Evolutionary conservation across 2,888 invertebrate species (phyloP).

Genomic region (Heliconius ismenius): DNA sequence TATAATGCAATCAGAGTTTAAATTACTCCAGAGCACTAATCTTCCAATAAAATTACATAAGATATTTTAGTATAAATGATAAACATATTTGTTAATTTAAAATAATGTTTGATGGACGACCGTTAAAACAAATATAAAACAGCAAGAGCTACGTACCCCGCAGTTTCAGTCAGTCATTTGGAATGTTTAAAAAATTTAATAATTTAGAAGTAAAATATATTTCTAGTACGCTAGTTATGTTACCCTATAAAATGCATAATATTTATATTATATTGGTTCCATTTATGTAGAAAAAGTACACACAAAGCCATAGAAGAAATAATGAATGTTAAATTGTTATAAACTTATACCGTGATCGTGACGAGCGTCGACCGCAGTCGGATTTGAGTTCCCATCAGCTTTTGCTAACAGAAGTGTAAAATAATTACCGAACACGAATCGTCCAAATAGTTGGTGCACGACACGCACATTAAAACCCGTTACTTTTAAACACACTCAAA

Average conservation of each 20-base stretch:
- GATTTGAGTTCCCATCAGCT: constrained; percentile 63
- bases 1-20: constrained; percentile 10
- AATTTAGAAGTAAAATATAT: not conserved
- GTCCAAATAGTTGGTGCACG: constrained; percentile 70
- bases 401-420: constrained; percentile 62
- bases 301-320: too few species aligned
- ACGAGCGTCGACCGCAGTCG: constrained; percentile 63
- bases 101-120: not conserved
- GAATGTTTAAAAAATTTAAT: not conserved
- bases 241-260: not conserved
- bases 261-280: too few species aligned
- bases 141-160: constrained; percentile 3
- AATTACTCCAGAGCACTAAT: constrained; percentile 1
- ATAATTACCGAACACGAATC: constrained; percentile 66
- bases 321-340: constrained; percentile 5
- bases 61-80: not conserved
- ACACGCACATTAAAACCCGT: constrained; percentile 63
- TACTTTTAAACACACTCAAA: constrained; percentile 55
- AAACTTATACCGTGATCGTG: constrained; percentile 13
- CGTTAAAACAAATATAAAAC: not conserved
- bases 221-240: not conserved
- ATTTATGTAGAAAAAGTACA: not conserved
- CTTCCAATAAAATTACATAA: not conserved
- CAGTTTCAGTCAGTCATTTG: not conserved
- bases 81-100: not conserved